Evolutionary conservation across 2,888 invertebrate species (phyloP), one percentile per base, ranked within the genome.

Genomic region (Allophyes oxyacanthae): DNA sequence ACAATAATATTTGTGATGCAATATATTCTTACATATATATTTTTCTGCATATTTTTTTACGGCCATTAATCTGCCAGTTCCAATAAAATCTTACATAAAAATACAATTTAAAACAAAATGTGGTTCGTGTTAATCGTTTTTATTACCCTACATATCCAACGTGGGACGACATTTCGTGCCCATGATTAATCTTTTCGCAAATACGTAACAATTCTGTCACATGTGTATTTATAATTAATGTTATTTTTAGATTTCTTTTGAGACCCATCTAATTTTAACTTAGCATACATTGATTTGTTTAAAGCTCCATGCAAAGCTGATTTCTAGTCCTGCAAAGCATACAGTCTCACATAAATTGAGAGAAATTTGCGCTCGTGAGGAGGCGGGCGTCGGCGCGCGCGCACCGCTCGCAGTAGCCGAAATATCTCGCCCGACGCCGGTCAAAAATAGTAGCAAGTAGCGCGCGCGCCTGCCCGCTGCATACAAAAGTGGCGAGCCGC

Each of bases 401-500:
- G 71, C 63, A 50, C 71, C 53, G 69, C 64, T 79, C 77, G 69
- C 78, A 70, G 69, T 75, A 66, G 77, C 82, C 81, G 81, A 77
- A 82, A 85, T 87, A 87, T 84, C 86, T 84, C 81, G 81, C 85
- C 85, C 79, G 79, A 79, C 85, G 82, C 81, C 78, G 78, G 84
- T 85, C 91, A 88, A 90, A 94, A 94, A 94, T 94, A 94, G 92
- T 88, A 79, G 77, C 75, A 75, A 76, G 78, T 76, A 67, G 58
- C 70, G 73, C 81, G 81, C 76, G 74, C 77, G 78, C 74, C 71
- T 60, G 78, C 70, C 81, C 81, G 86, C 81, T 90, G 90, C 92
- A 92, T 93, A 94, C 93, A 93, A 92, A 94, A 91, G 90, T 88
- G 92, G 93, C 85, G 75, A 85, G 69, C 82, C 77, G 77, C 64